Conservation (phyloP, 2,797 vertebrate genomes). For the Coregonus sp. region DNA sequence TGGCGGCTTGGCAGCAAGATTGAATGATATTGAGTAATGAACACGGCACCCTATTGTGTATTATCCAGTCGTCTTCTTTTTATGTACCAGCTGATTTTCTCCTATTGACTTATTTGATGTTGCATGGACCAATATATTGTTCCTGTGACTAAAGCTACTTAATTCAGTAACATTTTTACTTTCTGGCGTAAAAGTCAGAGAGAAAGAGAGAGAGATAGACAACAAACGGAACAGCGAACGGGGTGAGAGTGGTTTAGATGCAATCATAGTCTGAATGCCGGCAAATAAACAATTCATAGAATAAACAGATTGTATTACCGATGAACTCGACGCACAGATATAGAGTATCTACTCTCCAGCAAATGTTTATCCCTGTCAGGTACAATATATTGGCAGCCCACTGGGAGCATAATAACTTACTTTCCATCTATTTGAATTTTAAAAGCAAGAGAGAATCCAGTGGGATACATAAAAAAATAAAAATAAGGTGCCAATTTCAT, state of each 20-base stretch:
- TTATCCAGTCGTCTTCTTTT: not conserved
- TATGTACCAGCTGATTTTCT: not conserved
- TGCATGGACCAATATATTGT: not conserved
- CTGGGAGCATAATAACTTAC: constrained; percentile 24
- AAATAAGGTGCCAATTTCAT: not conserved
- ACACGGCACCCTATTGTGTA: not conserved
- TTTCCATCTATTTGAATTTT: constrained; percentile 23
- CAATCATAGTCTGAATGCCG: constrained; percentile 29
- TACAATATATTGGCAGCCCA: constrained; percentile 32
- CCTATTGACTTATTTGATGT: not conserved
- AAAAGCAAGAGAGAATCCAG: constrained; percentile 19
- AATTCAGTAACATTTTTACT: not conserved
- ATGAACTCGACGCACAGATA: constrained; percentile 24
- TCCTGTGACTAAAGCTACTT: not conserved
- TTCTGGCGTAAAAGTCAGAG: not conserved
- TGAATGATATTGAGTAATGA: constrained; percentile 28
- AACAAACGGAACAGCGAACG: not conserved
- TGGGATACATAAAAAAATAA: not conserved
- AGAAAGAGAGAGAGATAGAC: not conserved
- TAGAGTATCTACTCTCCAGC: constrained; percentile 25
- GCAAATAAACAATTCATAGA: constrained; percentile 34
- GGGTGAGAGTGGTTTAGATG: constrained; percentile 12
- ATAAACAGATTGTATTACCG: constrained; percentile 25
- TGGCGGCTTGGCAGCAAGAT: constrained; percentile 36
- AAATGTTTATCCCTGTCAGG: constrained; percentile 25